Base-by-base conservation (phyloP, 2,113 vertebrate genomes). In the Mola mola region DNA sequence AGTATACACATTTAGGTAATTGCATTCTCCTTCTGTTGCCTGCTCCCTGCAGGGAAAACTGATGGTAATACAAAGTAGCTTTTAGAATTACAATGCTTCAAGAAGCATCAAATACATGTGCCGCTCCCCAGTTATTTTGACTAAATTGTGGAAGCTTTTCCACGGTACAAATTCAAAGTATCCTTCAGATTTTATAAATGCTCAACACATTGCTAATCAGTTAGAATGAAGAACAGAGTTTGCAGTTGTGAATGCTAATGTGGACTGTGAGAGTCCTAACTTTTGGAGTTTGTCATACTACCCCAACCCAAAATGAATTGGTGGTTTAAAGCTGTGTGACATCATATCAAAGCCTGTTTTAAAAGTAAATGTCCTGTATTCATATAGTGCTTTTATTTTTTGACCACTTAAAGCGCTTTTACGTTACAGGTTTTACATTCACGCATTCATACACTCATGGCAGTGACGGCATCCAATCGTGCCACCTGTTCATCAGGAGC, bases 1-100 rank as follows among this genome's bases (percentile, higher is more conserved):
- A 62, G 52, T 58, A 24, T 42, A 72, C 64, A 68, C 47, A 78
- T 83, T 81, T 79, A 44, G 75, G 58, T 81, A 78, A 79, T 69
- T 82, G 58, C 41, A 3, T 75, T 77, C 52, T 53, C 62, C 80
- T 47, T 67, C 37, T 83, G 40, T 42, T 58, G 70, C 51, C 46
- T 55, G 47, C 56, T 74, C 65, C 66, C 58, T 16, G 46, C 67
- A 63, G 62, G 8, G 57, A 62, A 47, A 70, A 76, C 60, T 67
- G 58, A 57, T 71, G 31, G n/a, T 47, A 43, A 72, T 60, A 70
- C 82, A 72, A 63, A 64, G 47, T 33, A 49, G 43, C 64, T 65
- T 70, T 81, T 53, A 57, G 41, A 66, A 67, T 25, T 46, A 22
- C 22, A 64, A 37, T 1, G 21, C 41, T 63, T 73, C 43, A 56